Evolutionary conservation across 2,888 invertebrate genomes (phyloP).

Genomic region (Metopia argyrocephala): DNA sequence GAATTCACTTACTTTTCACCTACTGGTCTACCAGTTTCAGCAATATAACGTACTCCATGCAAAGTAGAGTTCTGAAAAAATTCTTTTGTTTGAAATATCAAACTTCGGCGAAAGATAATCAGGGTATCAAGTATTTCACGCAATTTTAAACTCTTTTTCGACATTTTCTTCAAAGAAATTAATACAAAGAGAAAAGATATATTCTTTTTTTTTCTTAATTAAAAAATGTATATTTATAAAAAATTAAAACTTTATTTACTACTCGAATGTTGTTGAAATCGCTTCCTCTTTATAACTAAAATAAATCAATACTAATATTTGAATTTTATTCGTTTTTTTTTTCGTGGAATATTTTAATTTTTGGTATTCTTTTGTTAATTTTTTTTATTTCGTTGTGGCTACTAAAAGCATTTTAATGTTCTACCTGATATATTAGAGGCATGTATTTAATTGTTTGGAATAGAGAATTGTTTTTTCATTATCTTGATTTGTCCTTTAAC

Average conservation of each 20-base stretch:
- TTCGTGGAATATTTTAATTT: not conserved
- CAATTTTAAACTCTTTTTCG: conserved; percentile 66
- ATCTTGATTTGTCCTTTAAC: conserved; percentile 31
- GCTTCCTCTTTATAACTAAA: conserved; percentile 19
- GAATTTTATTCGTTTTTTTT: not conserved
- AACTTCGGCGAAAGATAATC: conserved; percentile 81
- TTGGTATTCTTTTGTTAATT: no score
- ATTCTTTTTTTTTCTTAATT: no score
- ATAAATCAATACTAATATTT: not conserved
- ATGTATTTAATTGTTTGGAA: conserved; percentile 43
- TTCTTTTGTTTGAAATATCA: conserved; percentile 85
- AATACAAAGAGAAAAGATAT: no score
- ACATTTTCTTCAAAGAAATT: conserved; percentile 70
- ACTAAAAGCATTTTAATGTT: conserved; percentile 65
- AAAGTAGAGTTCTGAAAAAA: conserved; percentile 88
- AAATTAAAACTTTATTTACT: not conserved
- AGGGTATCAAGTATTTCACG: conserved; percentile 67
- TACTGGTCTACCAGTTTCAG: conserved; percentile 86
- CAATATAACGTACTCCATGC: conserved; percentile 89
- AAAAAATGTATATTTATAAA: no score
- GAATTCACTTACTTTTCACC: conserved; percentile 84
- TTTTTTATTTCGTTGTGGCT: no score
- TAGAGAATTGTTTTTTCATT: conserved; percentile 20
- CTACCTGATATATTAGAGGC: conserved; percentile 15
- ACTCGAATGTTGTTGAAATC: not conserved